Evolutionary conservation across 2,797 vertebrate species (phyloP).

Genomic region (Liparis tanakae): DNA sequence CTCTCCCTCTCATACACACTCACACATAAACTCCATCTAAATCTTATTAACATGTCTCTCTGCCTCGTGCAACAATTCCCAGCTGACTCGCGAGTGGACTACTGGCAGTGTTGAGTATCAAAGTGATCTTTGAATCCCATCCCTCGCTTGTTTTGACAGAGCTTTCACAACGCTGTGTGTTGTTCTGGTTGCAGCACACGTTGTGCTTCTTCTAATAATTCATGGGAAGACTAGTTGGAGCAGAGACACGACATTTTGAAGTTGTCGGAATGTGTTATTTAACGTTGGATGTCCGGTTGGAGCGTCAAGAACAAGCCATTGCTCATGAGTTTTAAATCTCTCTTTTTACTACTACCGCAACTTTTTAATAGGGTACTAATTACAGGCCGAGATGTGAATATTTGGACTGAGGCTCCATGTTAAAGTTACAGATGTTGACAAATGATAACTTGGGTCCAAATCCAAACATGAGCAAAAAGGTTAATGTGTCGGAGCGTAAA

Average conservation of each 20-base stretch:
- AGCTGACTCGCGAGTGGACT: conserved; percentile 18
- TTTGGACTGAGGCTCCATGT: conserved; percentile 3
- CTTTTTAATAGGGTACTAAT: conserved; percentile 1
- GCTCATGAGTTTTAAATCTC: conserved; percentile 18
- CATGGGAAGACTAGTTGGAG: conserved; percentile 35
- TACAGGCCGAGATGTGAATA: conserved; percentile 1
- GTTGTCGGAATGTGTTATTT: conserved; percentile 14
- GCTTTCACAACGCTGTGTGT: conserved; percentile 6
- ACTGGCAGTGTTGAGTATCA: conserved; percentile 39
- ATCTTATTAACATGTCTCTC: conserved; percentile 54
- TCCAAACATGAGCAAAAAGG: conserved; percentile 9
- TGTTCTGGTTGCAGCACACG: conserved; percentile 33
- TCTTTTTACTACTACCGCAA: neutral
- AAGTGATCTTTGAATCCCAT: conserved; percentile 49
- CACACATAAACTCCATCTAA: conserved; percentile 20
- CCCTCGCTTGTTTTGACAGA: conserved; percentile 35
- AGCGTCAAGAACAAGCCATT: conserved; percentile 2
- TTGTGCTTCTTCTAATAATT: conserved; percentile 38
- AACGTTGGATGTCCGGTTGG: conserved; percentile 30
- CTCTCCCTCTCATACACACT: neutral
- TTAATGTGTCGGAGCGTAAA: neutral
- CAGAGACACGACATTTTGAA: conserved; percentile 38
- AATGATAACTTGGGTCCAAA: neutral
- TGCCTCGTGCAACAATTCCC: conserved; percentile 36
- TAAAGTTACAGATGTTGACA: neutral